A percentile compares a stretch with the other conserved stretches of the same genome.
Conservation (phyloP, 2,113 vertebrate genomes). For the Tretioscincus oriximinensis region DNA sequence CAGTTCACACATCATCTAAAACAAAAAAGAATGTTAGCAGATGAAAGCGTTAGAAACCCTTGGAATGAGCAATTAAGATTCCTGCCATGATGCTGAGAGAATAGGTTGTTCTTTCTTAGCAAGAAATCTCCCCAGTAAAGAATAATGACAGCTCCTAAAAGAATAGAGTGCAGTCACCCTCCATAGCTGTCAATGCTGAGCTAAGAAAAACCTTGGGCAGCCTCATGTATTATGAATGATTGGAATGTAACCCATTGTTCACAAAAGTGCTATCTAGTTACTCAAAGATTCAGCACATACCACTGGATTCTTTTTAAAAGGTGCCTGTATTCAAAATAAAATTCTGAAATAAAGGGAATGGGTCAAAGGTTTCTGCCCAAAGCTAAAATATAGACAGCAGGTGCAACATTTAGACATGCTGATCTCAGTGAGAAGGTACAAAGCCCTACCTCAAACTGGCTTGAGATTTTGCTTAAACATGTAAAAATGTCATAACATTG, state of each 20-base stretch:
- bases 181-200: slow-evolving; percentile 22
- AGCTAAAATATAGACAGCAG: slow-evolving; percentile 21
- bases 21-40: slow-evolving; percentile 12
- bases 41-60: slow-evolving; percentile 7
- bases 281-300: slow-evolving; percentile 30
- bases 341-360: slow-evolving; percentile 18
- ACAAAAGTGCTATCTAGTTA: slow-evolving; percentile 27
- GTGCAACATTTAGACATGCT: slow-evolving; percentile 18
- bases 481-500: neutral
- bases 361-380: slow-evolving; percentile 27
- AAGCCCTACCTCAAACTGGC: neutral
- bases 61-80: slow-evolving; percentile 37
- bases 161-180: slow-evolving; percentile 24
- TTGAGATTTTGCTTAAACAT: neutral
- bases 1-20: slow-evolving; percentile 14
- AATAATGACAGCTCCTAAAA: slow-evolving; percentile 17
- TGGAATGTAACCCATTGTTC: slow-evolving; percentile 36
- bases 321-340: slow-evolving; percentile 28
- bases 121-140: slow-evolving; percentile 6
- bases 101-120: neutral
- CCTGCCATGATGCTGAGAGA: slow-evolving; percentile 21
- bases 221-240: slow-evolving; percentile 33
- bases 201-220: slow-evolving; percentile 25
- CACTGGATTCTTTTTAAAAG: neutral
- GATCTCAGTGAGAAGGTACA: slow-evolving; percentile 4